Evolutionary conservation across 2,888 invertebrate species (phyloP).

Genomic region (Caenorhabditis japonica): DNA sequence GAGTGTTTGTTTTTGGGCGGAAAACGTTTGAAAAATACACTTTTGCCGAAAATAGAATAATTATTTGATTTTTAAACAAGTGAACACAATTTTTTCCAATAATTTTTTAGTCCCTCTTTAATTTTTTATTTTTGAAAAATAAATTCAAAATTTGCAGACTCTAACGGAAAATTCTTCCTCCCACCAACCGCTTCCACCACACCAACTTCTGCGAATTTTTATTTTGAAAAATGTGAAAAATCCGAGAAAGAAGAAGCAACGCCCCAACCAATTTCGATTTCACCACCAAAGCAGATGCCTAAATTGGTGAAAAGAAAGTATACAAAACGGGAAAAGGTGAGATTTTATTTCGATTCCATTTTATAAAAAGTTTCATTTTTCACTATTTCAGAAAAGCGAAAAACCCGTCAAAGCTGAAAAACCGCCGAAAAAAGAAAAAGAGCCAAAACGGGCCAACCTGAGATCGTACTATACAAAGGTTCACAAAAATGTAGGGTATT

Average conservation of each 20-base stretch:
- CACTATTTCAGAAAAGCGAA: slow-evolving; percentile 3
- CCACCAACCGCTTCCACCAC: slow-evolving; percentile 15
- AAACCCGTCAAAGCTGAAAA: not conserved
- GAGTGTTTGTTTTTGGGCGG: not conserved
- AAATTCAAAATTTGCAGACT: slow-evolving; percentile 16
- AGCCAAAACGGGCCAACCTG: not conserved
- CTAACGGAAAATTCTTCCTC: slow-evolving; percentile 12
- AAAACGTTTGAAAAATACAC: too few species aligned
- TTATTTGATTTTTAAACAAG: too few species aligned
- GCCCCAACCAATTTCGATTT: too few species aligned
- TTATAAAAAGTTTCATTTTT: slow-evolving; percentile 3
- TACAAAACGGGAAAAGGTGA: too few species aligned
- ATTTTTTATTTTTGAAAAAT: not conserved
- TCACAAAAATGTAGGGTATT: slow-evolving; percentile 22
- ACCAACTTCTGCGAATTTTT: slow-evolving; percentile 1
- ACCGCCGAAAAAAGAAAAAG: not conserved
- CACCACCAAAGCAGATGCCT: too few species aligned
- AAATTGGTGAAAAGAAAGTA: too few species aligned
- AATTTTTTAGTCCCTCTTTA: too few species aligned
- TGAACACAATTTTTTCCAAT: too few species aligned
- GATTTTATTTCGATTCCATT: not conserved
- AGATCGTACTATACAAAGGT: slow-evolving; percentile 3
- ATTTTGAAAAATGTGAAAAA: slow-evolving; percentile 10
- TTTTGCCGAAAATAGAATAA: too few species aligned
- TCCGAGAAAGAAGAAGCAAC: not conserved